phyloP scores from a whole-genome alignment of 2,797 vertebrate species.

The Phyllotis vaccarum region DNA sequence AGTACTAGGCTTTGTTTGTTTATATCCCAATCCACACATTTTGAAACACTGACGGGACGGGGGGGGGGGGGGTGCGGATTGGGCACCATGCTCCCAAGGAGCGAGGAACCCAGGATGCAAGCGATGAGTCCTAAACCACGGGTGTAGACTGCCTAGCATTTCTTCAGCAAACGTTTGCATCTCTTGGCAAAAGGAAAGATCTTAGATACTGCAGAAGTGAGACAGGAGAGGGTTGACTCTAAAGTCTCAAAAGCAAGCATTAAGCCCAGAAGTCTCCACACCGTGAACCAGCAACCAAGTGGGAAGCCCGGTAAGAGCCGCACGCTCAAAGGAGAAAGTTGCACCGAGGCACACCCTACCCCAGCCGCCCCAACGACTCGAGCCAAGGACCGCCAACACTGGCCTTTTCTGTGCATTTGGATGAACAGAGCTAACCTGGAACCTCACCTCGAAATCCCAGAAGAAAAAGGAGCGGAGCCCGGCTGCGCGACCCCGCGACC shows the following conservation, averaged over 20 bases:
- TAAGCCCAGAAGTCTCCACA: background rate
- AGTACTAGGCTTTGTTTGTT: background rate
- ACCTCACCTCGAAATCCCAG: background rate
- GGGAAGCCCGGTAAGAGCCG: background rate
- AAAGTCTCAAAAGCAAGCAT: background rate
- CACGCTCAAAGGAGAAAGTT: background rate
- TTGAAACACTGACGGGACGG: background rate
- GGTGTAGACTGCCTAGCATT: background rate
- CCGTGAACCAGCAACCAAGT: background rate
- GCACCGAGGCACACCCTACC: background rate
- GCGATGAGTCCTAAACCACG: background rate
- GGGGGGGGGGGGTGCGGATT: no score
- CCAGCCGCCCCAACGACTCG: background rate
- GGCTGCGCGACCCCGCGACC: background rate
- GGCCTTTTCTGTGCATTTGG: background rate
- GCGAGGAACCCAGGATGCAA: no score
- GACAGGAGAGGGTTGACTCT: background rate
- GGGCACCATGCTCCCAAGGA: background rate
- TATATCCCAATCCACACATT: background rate
- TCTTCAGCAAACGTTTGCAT: background rate
- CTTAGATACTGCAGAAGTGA: background rate
- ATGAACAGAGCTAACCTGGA: background rate
- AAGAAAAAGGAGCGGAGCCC: background rate
- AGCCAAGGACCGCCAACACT: background rate
- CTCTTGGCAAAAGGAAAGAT: background rate